Conservation (phyloP, 1,140 invertebrate genomes). For the Drosophila eugracilis region DNA sequence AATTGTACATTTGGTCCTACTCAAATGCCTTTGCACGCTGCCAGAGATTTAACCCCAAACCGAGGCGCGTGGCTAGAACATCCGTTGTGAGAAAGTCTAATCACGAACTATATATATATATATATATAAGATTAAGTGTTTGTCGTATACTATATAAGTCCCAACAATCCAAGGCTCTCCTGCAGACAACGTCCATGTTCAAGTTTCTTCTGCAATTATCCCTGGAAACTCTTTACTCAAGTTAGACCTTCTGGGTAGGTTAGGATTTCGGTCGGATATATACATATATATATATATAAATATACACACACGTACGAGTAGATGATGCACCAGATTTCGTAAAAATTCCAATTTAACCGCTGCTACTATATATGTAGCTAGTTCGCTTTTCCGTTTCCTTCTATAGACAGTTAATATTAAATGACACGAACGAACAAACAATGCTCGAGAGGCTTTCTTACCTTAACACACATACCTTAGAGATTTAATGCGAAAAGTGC, state of each 20-base stretch:
- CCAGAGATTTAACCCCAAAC: conserved; percentile 3
- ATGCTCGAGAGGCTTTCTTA: conserved; percentile 60
- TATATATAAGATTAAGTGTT: conserved; percentile 36
- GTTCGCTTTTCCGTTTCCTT: conserved; percentile 23
- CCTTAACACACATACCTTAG: conserved; percentile 38
- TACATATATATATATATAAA: conserved; percentile 13
- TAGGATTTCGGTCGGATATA: conserved; percentile 43
- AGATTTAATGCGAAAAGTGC: conserved; percentile 55
- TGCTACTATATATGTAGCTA: conserved; percentile 31
- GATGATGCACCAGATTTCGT: conserved; percentile 62
- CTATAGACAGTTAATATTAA: conserved; percentile 21
- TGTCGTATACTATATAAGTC: conserved; percentile 29
- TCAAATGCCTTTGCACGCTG: conserved; percentile 53
- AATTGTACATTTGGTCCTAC: conserved; percentile 57
- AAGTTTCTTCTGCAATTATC: conserved; percentile 5
- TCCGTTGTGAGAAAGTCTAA: conserved; percentile 25
- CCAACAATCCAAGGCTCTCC: conserved; percentile 13
- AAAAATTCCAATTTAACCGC: conserved; percentile 64
- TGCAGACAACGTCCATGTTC: conserved; percentile 29
- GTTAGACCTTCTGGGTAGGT: conserved; percentile 43
- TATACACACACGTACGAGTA: conserved; percentile 38
- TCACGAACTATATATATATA: conserved; percentile 32
- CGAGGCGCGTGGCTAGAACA: conserved; percentile 25
- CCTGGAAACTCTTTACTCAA: conserved; percentile 1
- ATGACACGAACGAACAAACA: conserved; percentile 21